Percentiles rank a stretch among this genome's conserved stretches.
Evolutionary conservation across 2,113 vertebrate genomes (phyloP).

Genomic region (Onychostoma macrolepis): DNA sequence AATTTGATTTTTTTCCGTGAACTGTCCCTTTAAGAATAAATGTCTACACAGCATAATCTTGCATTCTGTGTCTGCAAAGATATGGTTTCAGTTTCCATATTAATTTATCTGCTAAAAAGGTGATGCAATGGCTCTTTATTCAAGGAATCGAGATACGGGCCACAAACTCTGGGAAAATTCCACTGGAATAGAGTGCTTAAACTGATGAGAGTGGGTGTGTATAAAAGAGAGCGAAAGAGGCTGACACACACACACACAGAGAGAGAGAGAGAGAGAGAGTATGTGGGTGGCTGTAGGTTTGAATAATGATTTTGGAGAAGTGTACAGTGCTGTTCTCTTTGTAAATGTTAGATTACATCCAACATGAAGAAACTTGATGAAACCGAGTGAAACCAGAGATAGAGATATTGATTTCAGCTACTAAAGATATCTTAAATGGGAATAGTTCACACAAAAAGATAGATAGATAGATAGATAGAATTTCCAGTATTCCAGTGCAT

Average conservation of each 20-base stretch:
- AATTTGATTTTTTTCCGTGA: background rate
- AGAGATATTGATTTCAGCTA: background rate
- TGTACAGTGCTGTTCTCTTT: background rate
- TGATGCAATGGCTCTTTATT: constrained; percentile 11
- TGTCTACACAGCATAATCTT: background rate
- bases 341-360: constrained; percentile 22
- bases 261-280: background rate
- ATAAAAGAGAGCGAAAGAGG: constrained; percentile 16
- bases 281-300: constrained; percentile 27
- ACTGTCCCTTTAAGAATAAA: background rate
- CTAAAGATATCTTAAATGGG: background rate
- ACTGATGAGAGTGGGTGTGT: constrained; percentile 41
- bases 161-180: constrained; percentile 50
- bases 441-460: background rate
- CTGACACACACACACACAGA: background rate
- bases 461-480: background rate
- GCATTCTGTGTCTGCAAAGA: background rate
- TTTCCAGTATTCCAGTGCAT: background rate
- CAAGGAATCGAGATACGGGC: constrained; percentile 32
- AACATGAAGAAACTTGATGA: constrained; percentile 3
- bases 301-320: constrained; percentile 42
- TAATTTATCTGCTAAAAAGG: background rate
- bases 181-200: constrained; percentile 33
- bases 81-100: constrained; percentile 16
- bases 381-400: background rate